phyloP scores from a whole-genome alignment of 2,888 invertebrate genomes.

The Agriopis leucophaearia region DNA sequence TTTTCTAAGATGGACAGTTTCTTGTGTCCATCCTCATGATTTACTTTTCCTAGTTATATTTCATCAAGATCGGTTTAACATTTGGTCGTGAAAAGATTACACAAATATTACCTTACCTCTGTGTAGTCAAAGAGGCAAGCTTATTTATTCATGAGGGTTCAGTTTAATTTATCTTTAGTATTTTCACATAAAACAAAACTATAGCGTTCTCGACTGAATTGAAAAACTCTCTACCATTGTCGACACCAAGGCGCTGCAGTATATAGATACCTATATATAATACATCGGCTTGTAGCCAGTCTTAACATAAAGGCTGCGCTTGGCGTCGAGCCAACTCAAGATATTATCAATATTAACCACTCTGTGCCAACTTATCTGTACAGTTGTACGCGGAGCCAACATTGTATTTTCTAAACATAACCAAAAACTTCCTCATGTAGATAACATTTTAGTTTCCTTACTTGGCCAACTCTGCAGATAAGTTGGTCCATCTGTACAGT shows the following conservation, averaged over 20 bases:
- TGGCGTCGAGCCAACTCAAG: slow-evolving; percentile 37
- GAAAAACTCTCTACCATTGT: slow-evolving; percentile 2
- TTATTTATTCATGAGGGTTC: too few species aligned
- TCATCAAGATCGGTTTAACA: too few species aligned
- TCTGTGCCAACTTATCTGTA: background rate
- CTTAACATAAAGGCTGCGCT: slow-evolving; percentile 16
- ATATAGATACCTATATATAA: background rate
- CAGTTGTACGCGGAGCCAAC: background rate
- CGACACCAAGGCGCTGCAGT: background rate
- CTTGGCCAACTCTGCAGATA: slow-evolving; percentile 5
- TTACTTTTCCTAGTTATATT: too few species aligned
- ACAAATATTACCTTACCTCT: too few species aligned
- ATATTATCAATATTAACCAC: slow-evolving; percentile 40
- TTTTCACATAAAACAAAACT: too few species aligned
- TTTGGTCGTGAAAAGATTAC: too few species aligned
- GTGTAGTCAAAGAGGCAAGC: too few species aligned
- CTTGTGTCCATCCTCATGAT: too few species aligned
- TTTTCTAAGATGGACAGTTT: too few species aligned
- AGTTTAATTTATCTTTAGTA: too few species aligned
- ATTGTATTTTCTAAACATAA: background rate
- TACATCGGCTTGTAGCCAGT: slow-evolving; percentile 1
- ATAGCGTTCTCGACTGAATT: background rate
- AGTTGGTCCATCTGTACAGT: background rate
- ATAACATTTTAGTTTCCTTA: background rate
- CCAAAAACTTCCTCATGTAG: background rate